Evolutionary conservation across 2,797 vertebrate genomes (phyloP).

Genomic region (Neomorphus geoffroyi): DNA sequence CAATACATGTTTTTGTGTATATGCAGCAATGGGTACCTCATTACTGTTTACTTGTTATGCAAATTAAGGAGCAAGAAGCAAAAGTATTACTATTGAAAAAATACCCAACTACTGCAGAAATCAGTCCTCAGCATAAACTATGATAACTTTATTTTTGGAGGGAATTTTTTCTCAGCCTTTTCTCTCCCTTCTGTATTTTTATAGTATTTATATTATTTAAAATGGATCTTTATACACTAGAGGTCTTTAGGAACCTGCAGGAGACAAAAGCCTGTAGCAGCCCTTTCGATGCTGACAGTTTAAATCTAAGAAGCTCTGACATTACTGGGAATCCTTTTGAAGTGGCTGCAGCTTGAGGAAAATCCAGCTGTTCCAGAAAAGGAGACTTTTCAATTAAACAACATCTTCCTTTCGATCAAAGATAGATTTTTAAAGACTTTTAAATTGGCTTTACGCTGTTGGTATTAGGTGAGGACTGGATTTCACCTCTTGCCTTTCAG

Average conservation of each 20-base stretch:
- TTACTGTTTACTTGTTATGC: neutral
- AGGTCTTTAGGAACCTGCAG: constrained; percentile 37
- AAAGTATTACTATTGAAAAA: neutral
- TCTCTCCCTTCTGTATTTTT: constrained; percentile 41
- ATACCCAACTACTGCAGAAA: neutral
- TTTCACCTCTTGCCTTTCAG: constrained; percentile 56
- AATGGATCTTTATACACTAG: constrained; percentile 29
- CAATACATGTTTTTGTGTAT: neutral
- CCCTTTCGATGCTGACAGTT: constrained; percentile 31
- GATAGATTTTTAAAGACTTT: constrained; percentile 67
- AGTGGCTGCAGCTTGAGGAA: constrained; percentile 42
- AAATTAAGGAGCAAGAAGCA: constrained; percentile 15
- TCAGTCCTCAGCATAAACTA: neutral
- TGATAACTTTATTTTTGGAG: neutral
- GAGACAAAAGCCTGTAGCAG: constrained; percentile 40
- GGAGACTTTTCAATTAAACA: constrained; percentile 69
- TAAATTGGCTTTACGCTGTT: constrained; percentile 60
- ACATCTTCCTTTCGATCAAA: constrained; percentile 68
- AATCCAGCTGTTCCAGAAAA: constrained; percentile 62
- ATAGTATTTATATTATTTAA: constrained; percentile 45
- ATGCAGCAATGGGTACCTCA: neutral
- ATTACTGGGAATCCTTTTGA: constrained; percentile 62
- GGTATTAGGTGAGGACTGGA: constrained; percentile 56
- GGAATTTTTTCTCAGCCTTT: neutral
- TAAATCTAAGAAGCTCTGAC: constrained; percentile 60